These are phyloP conservation scores for Oscheius sp. DNA, from an alignment of 1,140 invertebrate species.

Conservation along the genomic window DNA sequence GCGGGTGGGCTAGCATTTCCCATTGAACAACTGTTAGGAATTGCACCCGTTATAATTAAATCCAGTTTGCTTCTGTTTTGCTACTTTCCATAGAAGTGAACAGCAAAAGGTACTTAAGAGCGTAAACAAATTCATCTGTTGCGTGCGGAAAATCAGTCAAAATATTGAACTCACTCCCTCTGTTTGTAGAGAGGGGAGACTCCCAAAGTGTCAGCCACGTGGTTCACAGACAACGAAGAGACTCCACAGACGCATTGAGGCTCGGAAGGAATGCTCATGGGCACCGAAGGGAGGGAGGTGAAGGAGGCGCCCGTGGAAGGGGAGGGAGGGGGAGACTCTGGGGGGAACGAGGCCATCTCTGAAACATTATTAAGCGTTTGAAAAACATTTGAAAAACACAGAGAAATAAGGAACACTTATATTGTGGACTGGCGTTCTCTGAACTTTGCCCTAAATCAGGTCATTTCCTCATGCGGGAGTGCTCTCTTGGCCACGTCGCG, in stretches of 20 bases:
- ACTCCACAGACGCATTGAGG: constrained; percentile 9
- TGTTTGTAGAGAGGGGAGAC: constrained; percentile 57
- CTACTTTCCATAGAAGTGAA: constrained; percentile 8
- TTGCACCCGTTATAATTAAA: no score
- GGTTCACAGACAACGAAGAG: constrained; percentile 42
- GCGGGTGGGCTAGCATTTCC: no score
- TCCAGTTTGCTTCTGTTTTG: no score
- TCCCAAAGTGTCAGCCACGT: constrained; percentile 52
- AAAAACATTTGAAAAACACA: background rate
- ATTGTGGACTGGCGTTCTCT: background rate
- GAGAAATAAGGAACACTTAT: background rate
- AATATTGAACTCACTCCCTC: constrained; percentile 44
- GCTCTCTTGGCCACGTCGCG: background rate
- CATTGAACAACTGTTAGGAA: no score
- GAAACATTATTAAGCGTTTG: background rate
- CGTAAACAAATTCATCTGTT: no score
- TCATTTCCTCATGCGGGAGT: background rate
- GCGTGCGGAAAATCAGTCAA: no score
- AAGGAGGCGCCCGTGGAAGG: background rate
- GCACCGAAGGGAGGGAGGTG: background rate
- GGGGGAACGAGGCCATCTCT: background rate
- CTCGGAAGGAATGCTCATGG: background rate
- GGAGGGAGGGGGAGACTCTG: background rate
- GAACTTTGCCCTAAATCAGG: background rate
- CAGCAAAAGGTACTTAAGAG: no score